Evolutionary conservation across 2,797 vertebrate species (phyloP).

Genomic region (Hybognathus amarus): DNA sequence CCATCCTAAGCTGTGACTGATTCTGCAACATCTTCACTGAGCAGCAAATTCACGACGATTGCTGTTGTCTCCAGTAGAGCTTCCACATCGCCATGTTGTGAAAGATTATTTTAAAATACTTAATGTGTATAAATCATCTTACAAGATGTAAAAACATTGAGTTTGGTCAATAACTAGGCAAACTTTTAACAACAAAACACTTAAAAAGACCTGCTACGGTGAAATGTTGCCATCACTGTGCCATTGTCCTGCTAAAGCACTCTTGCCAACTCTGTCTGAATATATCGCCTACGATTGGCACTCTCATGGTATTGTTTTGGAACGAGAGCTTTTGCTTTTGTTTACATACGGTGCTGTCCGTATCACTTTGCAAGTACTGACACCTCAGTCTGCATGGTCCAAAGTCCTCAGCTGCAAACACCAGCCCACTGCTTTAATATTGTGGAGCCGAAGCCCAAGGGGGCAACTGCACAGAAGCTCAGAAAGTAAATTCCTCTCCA

Average conservation of each 20-base stretch:
- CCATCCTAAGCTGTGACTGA: neutral
- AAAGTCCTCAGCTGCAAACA: neutral
- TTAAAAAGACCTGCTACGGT: neutral
- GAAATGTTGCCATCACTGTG: too few species aligned
- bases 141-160: neutral
- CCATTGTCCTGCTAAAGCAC: neutral
- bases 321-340: neutral
- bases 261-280: neutral
- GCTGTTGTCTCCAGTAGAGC: neutral
- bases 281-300: neutral
- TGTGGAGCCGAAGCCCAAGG: constrained; percentile 1
- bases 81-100: too few species aligned
- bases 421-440: neutral
- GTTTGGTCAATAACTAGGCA: neutral
- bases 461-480: constrained; percentile 1
- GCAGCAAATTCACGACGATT: neutral
- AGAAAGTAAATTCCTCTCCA: neutral
- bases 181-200: neutral
- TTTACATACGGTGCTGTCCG: too few species aligned
- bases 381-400: too few species aligned
- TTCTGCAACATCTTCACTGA: too few species aligned
- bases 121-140: too few species aligned
- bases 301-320: neutral
- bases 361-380: neutral
- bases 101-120: too few species aligned